Evolutionary conservation across 2,888 invertebrate genomes (phyloP).

Genomic region (Acleris sparsana): DNA sequence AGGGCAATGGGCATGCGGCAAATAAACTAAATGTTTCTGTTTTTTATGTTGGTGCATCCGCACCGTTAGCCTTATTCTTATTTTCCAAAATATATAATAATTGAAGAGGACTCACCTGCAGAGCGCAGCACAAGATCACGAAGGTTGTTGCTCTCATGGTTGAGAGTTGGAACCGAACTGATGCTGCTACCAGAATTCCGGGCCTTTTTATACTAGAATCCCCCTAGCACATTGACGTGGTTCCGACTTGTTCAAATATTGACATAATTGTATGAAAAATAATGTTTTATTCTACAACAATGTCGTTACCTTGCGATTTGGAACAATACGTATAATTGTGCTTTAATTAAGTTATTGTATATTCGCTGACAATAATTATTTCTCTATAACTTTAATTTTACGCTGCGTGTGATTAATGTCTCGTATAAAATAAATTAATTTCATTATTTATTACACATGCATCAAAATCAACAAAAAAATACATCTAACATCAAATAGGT

Average conservation of each 20-base stretch:
- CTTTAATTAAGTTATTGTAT: slow-evolving; percentile 56
- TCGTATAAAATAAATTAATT: no score
- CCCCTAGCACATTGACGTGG: slow-evolving; percentile 43
- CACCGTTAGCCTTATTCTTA: no score
- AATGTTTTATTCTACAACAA: slow-evolving; percentile 54
- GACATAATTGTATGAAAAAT: slow-evolving; percentile 49
- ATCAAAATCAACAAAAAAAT: no score
- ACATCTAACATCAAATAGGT: no score
- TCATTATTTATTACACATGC: no score
- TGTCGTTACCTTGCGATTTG: slow-evolving; percentile 48
- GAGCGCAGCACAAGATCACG: slow-evolving; percentile 76
- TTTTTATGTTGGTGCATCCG: no score
- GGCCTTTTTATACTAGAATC: slow-evolving; percentile 65
- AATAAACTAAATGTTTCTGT: background rate
- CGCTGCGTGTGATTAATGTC: no score
- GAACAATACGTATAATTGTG: slow-evolving; percentile 64
- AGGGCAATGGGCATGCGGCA: slow-evolving; percentile 5
- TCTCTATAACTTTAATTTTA: no score
- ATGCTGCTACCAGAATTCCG: slow-evolving; percentile 48
- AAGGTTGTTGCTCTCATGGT: slow-evolving; percentile 75
- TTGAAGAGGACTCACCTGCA: slow-evolving; percentile 66
- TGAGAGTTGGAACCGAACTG: slow-evolving; percentile 77
- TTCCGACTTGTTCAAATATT: slow-evolving; percentile 54
- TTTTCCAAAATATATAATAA: background rate
- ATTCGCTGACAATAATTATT: slow-evolving; percentile 6